phyloP scores from a whole-genome alignment of 2,113 vertebrate species.

The mouse (Mus musculus) region GRCm39 chr10:55780001-55780500 shows the following conservation, averaged over 20 bases:
- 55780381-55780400: not conserved
- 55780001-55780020: not conserved
- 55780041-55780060: not conserved
- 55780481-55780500: too few relatives aligned
- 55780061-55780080: not conserved
- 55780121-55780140: too few relatives aligned
- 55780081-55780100: too few relatives aligned
- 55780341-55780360: not conserved
- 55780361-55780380: not conserved
- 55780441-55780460: not conserved
- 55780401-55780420: not conserved
- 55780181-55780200: too few relatives aligned
- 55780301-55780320: not conserved
- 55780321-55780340: not conserved
- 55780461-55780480: not conserved
- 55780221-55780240: too few relatives aligned
- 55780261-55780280: too few relatives aligned
- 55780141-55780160: too few relatives aligned
- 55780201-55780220: too few relatives aligned
- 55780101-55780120: too few relatives aligned
- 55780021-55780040: not conserved
- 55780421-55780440: not conserved
- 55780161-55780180: too few relatives aligned
- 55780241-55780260: too few relatives aligned
- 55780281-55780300: not conserved